Conservation (phyloP, 2,797 vertebrate genomes). For the Steatocranus sp. region DNA sequence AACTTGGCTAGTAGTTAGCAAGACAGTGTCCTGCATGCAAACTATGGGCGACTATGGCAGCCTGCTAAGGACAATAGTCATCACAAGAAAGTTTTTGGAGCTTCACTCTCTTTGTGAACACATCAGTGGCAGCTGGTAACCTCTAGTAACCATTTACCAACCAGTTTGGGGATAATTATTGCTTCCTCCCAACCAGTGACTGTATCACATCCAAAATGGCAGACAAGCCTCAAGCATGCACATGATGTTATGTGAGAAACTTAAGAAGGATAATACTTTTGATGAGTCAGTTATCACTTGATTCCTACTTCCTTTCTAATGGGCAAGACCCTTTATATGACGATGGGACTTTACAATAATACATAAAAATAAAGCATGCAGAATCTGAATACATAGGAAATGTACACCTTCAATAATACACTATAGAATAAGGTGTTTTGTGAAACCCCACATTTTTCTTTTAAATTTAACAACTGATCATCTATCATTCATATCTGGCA, state of each 20-base stretch:
- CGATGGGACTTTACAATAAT: background rate
- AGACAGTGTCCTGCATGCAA: background rate
- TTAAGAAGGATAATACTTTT: background rate
- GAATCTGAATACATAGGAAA: background rate
- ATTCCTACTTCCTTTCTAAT: background rate
- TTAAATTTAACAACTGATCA: background rate
- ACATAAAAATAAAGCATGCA: background rate
- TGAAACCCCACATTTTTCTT: background rate
- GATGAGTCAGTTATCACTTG: background rate
- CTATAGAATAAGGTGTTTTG: background rate
- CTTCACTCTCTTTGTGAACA: background rate
- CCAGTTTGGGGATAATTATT: background rate
- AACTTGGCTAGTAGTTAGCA: background rate
- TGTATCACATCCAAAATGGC: background rate
- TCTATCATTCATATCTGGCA: no score
- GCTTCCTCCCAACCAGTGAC: background rate
- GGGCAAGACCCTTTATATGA: background rate
- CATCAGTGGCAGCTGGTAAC: background rate
- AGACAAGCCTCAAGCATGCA: background rate
- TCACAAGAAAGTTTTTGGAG: background rate
- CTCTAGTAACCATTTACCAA: background rate
- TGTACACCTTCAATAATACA: background rate
- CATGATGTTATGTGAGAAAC: background rate
- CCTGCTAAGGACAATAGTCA: background rate
- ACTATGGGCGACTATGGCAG: background rate